Evolutionary conservation across 2,888 invertebrate genomes (phyloP).

Genomic region (Eubasilissa splendida): DNA sequence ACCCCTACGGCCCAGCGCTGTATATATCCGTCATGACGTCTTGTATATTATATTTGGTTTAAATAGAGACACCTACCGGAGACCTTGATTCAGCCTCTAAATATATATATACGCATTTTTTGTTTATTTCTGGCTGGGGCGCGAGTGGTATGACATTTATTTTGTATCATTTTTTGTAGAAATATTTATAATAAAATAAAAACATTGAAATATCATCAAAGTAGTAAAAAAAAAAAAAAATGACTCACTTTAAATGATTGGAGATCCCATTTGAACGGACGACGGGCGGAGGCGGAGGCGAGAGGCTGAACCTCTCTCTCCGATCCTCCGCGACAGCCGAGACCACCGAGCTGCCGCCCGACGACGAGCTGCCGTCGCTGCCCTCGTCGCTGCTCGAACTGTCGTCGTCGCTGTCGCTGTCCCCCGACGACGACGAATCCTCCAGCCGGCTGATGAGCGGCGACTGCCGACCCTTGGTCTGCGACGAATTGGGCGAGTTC

Average conservation of each 20-base stretch:
- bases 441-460: slow-evolving; percentile 49
- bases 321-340: neutral
- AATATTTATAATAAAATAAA: neutral
- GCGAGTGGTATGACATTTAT: neutral
- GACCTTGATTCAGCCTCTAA: too few relatives aligned
- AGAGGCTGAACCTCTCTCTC: neutral
- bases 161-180: neutral
- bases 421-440: slow-evolving; percentile 15
- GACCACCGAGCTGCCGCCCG: neutral
- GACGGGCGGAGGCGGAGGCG: slow-evolving; percentile 38
- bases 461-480: slow-evolving; percentile 12
- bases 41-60: too few relatives aligned
- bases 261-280: slow-evolving; percentile 32
- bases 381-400: slow-evolving; percentile 19
- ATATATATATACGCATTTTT: too few relatives aligned
- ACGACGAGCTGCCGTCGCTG: slow-evolving; percentile 25
- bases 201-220: neutral
- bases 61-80: too few relatives aligned
- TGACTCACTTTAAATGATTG: slow-evolving; percentile 39
- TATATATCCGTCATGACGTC: too few relatives aligned
- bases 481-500: slow-evolving; percentile 21
- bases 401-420: slow-evolving; percentile 32
- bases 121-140: too few relatives aligned
- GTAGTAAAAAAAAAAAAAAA: neutral
- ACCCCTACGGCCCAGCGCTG: too few relatives aligned